Percentiles rank a stretch among this genome's conserved stretches.
phyloP scores from a whole-genome alignment of 2,113 vertebrate genomes.

The Saccopteryx bilineata region DNA sequence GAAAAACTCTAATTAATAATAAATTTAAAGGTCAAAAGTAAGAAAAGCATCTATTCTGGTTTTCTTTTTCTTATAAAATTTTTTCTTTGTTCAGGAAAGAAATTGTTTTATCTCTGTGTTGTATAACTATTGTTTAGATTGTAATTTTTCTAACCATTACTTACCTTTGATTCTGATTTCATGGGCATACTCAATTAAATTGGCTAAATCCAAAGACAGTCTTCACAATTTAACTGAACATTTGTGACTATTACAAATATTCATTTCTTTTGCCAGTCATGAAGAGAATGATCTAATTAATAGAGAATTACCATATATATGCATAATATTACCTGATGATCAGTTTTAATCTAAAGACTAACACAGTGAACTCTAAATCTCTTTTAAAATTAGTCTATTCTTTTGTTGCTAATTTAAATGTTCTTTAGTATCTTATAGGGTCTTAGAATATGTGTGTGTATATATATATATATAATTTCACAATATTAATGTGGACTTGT shows the following conservation, averaged over 20 bases:
- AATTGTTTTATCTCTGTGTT: constrained; percentile 41
- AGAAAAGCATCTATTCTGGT: background rate
- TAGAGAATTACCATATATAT: background rate
- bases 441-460: background rate
- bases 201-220: background rate
- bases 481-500: background rate
- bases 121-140: background rate
- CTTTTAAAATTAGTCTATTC: background rate
- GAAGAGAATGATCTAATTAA: background rate
- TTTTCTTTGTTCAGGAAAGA: background rate
- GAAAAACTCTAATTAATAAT: constrained; percentile 44
- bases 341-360: constrained; percentile 31
- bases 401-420: background rate
- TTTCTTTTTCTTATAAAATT: background rate
- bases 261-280: background rate
- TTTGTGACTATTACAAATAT: background rate
- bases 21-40: constrained; percentile 53
- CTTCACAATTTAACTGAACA: background rate
- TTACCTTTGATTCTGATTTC: constrained; percentile 11
- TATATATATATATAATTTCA: background rate
- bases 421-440: background rate
- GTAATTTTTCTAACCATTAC: background rate
- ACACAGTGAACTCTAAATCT: background rate
- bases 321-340: background rate
- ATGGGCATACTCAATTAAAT: background rate